Percentiles rank a stretch among this genome's conserved stretches.
These are phyloP conservation scores for Drosophila subobscura DNA, from an alignment of 1,140 invertebrate genomes.

Conservation along the genomic window DNA sequence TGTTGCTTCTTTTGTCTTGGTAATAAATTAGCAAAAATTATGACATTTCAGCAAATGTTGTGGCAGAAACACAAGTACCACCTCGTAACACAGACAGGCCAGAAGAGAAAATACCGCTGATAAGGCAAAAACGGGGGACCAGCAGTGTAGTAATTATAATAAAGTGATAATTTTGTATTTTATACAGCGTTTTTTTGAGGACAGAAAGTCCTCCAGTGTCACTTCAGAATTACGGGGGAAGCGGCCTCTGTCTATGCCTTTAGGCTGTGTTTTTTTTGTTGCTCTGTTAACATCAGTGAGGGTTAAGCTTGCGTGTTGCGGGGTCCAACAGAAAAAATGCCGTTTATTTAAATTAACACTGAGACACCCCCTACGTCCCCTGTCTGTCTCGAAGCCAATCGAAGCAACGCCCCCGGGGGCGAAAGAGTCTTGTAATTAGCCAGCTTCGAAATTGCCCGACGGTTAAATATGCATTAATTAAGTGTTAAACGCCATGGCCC, in stretches of 20 bases:
- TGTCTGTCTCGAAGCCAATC: slow-evolving; percentile 50
- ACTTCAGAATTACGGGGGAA: neutral
- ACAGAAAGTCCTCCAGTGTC: slow-evolving; percentile 42
- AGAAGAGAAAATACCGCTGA: slow-evolving; percentile 46
- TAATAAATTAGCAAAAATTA: slow-evolving; percentile 73
- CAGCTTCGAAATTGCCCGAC: slow-evolving; percentile 58
- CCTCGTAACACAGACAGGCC: slow-evolving; percentile 10
- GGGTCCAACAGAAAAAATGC: slow-evolving; percentile 10
- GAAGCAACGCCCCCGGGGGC: slow-evolving; percentile 31
- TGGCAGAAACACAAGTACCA: slow-evolving; percentile 12
- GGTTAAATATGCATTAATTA: slow-evolving; percentile 76
- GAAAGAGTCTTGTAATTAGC: slow-evolving; percentile 64
- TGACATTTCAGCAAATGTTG: slow-evolving; percentile 62
- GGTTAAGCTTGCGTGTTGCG: slow-evolving; percentile 51
- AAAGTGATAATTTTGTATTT: slow-evolving; percentile 69
- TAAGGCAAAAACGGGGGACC: slow-evolving; percentile 45
- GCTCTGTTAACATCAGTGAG: slow-evolving; percentile 51
- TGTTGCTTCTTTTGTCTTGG: slow-evolving; percentile 35
- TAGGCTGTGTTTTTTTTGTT: slow-evolving; percentile 35
- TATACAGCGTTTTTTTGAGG: slow-evolving; percentile 55
- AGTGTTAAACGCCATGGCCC: slow-evolving; percentile 57
- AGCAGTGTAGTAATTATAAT: slow-evolving; percentile 60
- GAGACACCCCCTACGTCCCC: neutral
- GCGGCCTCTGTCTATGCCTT: slow-evolving; percentile 30
- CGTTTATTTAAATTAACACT: slow-evolving; percentile 67